phyloP scores from a whole-genome alignment of 2,888 invertebrate species.

The Hydrotaea diabolus region DNA sequence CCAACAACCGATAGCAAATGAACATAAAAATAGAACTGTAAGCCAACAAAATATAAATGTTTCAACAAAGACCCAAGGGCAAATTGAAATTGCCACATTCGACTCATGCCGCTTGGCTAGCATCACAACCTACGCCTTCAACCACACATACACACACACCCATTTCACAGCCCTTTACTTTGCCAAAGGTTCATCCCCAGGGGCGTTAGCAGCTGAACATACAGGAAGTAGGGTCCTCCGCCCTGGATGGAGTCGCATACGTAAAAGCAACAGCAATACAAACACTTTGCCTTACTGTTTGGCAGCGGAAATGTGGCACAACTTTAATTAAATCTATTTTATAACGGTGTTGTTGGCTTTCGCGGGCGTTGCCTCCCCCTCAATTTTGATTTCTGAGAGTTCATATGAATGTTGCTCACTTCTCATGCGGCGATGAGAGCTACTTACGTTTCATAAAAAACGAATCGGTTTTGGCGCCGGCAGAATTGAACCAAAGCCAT shows the following conservation, averaged over 20 bases:
- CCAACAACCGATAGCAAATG: conserved; percentile 11
- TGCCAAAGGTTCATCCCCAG: too few relatives aligned
- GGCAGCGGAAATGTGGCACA: too few relatives aligned
- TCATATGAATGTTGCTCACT: too few relatives aligned
- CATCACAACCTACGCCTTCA: background rate
- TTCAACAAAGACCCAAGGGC: conserved; percentile 37
- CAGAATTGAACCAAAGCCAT: background rate
- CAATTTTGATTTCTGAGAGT: too few relatives aligned
- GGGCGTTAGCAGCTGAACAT: background rate
- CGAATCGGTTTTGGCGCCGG: background rate
- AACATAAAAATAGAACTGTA: conserved; percentile 23
- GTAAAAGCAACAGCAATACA: too few relatives aligned
- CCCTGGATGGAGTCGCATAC: too few relatives aligned
- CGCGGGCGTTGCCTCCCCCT: too few relatives aligned
- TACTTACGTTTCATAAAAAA: background rate
- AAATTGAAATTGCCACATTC: conserved; percentile 36
- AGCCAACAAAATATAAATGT: conserved; percentile 40
- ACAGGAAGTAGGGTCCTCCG: too few relatives aligned
- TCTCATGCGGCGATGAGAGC: background rate
- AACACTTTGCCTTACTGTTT: too few relatives aligned
- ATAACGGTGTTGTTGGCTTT: too few relatives aligned
- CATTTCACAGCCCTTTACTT: background rate
- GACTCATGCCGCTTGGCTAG: background rate
- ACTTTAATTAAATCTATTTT: too few relatives aligned
- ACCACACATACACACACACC: background rate